A percentile compares a stretch with the other conserved stretches of the same genome.
These are phyloP conservation scores for Ctenoplectra terminalis DNA, from an alignment of 1,140 invertebrate genomes.

Conservation along the genomic window DNA sequence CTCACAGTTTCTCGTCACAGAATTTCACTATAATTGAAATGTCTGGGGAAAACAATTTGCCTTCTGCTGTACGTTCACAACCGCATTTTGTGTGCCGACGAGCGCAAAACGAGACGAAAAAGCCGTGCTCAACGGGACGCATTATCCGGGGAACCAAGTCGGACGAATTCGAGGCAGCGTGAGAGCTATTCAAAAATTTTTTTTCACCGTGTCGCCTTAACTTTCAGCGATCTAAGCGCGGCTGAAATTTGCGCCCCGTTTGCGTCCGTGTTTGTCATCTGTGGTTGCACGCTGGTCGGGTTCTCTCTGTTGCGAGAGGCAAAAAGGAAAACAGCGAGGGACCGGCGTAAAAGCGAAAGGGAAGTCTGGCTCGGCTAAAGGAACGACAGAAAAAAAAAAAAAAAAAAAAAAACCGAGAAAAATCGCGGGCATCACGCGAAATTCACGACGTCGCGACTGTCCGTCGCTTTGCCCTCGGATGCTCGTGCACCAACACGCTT, in stretches of 20 bases:
- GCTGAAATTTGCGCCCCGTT: conserved; percentile 33
- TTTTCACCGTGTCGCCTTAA: conserved; percentile 32
- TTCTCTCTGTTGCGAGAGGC: background rate
- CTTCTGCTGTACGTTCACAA: conserved; percentile 10
- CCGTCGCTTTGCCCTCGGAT: conserved; percentile 39
- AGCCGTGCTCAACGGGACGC: background rate
- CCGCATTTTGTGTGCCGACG: background rate
- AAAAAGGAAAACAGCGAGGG: conserved; percentile 20
- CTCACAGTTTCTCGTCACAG: too few species aligned
- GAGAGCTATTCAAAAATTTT: conserved; percentile 22
- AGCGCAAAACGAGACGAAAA: conserved; percentile 9
- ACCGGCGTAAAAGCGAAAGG: conserved; percentile 20
- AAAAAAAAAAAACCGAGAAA: conserved; percentile 28
- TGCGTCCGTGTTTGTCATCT: conserved; percentile 47
- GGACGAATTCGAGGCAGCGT: conserved; percentile 13
- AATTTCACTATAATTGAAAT: background rate
- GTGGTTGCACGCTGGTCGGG: background rate
- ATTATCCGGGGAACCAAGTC: conserved; percentile 23
- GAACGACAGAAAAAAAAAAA: background rate
- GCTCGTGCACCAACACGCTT: conserved; percentile 21
- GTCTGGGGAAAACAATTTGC: background rate
- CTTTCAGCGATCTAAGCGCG: conserved; percentile 32
- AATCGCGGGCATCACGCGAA: conserved; percentile 50
- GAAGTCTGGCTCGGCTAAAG: conserved; percentile 2
- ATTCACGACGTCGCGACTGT: conserved; percentile 43